phyloP scores from a whole-genome alignment of 2,888 invertebrate species.

The Epirrhoe alternata region DNA sequence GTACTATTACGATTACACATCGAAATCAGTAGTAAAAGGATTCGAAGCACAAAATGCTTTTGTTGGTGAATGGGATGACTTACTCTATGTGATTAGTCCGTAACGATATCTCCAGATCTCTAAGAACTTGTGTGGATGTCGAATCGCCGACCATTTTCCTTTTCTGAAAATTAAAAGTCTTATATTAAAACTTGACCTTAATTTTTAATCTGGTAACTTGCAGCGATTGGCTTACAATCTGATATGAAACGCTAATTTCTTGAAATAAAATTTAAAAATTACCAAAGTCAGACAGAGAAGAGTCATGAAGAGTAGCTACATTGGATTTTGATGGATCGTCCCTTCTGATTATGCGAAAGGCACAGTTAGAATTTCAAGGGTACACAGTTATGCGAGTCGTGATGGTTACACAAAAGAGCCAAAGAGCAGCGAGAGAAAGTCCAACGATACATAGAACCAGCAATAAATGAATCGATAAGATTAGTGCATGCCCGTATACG shows the following conservation, averaged over 20 bases:
- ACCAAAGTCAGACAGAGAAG: too few species aligned
- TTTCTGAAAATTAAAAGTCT: conserved; percentile 88
- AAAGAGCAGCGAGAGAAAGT: conserved; percentile 41
- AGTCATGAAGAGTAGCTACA: too few species aligned
- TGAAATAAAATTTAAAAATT: too few species aligned
- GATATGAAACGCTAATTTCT: too few species aligned
- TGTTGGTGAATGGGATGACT: conserved; percentile 63
- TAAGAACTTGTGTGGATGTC: conserved; percentile 98
- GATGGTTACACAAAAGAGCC: conserved; percentile 38
- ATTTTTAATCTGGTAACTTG: too few species aligned
- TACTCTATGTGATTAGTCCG: conserved; percentile 99
- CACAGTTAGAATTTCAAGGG: neutral
- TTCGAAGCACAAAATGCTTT: too few species aligned
- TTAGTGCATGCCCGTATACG: conserved; percentile 60
- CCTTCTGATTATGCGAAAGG: too few species aligned
- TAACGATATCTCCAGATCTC: conserved; percentile 99
- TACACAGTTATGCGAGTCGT: conserved; percentile 36
- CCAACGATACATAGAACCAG: conserved; percentile 32
- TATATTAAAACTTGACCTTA: too few species aligned
- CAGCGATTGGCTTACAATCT: too few species aligned
- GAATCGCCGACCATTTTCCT: conserved; percentile 98
- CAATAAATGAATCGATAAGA: conserved; percentile 47
- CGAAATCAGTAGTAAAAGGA: too few species aligned
- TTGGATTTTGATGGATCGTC: too few species aligned
- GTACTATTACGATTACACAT: too few species aligned